Percentiles rank a stretch among this genome's conserved stretches.
Conservation (phyloP, 2,113 vertebrate genomes). For the Aptenodytes forsteri region DNA sequence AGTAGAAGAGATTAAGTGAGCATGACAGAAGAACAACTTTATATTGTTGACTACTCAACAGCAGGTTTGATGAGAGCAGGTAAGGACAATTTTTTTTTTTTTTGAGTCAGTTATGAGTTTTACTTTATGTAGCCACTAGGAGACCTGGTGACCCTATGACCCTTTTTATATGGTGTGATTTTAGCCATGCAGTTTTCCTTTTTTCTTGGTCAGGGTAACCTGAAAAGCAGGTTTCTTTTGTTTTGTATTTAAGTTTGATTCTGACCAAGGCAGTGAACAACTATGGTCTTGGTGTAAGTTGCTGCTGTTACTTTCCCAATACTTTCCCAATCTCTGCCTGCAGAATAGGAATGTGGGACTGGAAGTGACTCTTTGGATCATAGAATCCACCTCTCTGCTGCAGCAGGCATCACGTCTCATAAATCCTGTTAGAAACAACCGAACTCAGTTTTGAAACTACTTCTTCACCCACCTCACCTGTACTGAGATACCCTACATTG, state of each 20-base stretch:
- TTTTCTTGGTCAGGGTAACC: background rate
- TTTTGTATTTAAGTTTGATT: background rate
- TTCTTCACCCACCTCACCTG: background rate
- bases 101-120: background rate
- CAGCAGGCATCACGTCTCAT: background rate
- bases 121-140: background rate
- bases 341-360: background rate
- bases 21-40: background rate
- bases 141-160: background rate
- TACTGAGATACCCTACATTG: background rate
- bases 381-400: background rate
- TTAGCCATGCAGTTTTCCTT: background rate
- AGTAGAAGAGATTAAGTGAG: background rate
- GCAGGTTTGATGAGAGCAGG: background rate
- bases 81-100: background rate
- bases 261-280: background rate
- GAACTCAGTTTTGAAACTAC: background rate
- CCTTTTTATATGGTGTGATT: background rate
- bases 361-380: background rate
- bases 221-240: background rate
- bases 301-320: background rate
- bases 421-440: background rate
- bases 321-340: background rate
- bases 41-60: background rate
- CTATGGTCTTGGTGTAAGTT: background rate